Percentiles rank a stretch among this genome's conserved stretches.
Evolutionary conservation across 1,140 invertebrate genomes (phyloP).

Genomic region (Temnothorax curvispinosus): DNA sequence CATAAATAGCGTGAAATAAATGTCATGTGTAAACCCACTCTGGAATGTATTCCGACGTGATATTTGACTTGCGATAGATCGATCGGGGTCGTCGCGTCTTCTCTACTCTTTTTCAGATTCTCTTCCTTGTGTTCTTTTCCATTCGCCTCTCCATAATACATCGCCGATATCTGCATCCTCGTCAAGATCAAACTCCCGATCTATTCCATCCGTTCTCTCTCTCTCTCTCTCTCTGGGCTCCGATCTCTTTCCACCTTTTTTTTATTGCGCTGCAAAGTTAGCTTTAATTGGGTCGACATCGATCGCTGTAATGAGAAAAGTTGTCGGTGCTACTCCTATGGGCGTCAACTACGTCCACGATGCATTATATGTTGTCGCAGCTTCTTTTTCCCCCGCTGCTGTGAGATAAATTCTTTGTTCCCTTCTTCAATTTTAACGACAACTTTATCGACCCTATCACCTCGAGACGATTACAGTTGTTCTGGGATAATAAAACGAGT

Average conservation of each 20-base stretch:
- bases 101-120: constrained; percentile 31
- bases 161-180: constrained; percentile 50
- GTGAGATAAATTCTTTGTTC: constrained; percentile 29
- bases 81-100: constrained; percentile 27
- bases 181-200: constrained; percentile 52
- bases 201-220: constrained; percentile 14
- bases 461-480: constrained; percentile 1
- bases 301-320: constrained; percentile 81
- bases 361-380: constrained; percentile 59
- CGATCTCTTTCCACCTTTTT: constrained; percentile 56
- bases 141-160: constrained; percentile 39
- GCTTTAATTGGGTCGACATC: constrained; percentile 80
- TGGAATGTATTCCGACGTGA: constrained; percentile 54
- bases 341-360: constrained; percentile 37
- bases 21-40: constrained; percentile 46
- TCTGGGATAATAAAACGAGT: not conserved
- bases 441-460: not conserved
- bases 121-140: constrained; percentile 9
- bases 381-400: constrained; percentile 45
- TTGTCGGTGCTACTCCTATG: constrained; percentile 68
- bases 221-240: not conserved
- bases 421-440: not conserved
- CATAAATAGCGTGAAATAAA: constrained; percentile 61
- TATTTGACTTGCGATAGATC: constrained; percentile 58
- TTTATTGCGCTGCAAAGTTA: constrained; percentile 74